phyloP scores from a whole-genome alignment of 2,113 vertebrate genomes.

The Sorex araneus region DNA sequence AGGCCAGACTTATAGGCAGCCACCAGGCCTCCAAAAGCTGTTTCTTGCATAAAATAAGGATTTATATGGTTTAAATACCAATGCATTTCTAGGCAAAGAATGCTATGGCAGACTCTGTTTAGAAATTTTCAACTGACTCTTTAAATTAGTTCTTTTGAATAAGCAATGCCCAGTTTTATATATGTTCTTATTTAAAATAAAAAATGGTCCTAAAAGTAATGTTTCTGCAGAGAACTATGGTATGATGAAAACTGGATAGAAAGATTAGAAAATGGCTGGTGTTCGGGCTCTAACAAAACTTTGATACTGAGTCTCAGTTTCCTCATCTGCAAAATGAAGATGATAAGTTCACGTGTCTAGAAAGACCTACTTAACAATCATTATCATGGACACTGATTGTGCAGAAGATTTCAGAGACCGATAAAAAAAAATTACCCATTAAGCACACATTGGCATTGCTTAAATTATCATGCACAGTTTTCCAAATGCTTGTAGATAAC shows the following conservation, averaged over 20 bases:
- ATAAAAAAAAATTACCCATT: background rate
- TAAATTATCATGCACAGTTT: background rate
- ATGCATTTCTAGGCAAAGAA: background rate
- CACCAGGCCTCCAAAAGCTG: background rate
- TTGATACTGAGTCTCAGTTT: background rate
- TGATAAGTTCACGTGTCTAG: background rate
- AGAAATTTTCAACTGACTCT: background rate
- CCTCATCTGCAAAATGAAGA: background rate
- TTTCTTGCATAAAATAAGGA: background rate
- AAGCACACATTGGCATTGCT: background rate
- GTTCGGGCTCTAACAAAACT: background rate
- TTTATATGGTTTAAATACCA: background rate
- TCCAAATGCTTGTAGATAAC: background rate
- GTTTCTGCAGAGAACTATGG: background rate
- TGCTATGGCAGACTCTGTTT: background rate
- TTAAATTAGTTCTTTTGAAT: background rate
- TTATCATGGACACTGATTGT: background rate
- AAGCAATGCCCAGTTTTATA: conserved; percentile 33
- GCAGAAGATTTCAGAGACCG: background rate
- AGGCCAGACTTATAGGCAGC: background rate
- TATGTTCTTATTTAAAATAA: background rate
- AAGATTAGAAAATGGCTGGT: background rate
- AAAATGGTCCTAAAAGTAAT: background rate
- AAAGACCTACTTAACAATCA: background rate
- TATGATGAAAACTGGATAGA: background rate